Evolutionary conservation across 2,888 invertebrate species (phyloP).

Genomic region (Epinotia brunnichana): DNA sequence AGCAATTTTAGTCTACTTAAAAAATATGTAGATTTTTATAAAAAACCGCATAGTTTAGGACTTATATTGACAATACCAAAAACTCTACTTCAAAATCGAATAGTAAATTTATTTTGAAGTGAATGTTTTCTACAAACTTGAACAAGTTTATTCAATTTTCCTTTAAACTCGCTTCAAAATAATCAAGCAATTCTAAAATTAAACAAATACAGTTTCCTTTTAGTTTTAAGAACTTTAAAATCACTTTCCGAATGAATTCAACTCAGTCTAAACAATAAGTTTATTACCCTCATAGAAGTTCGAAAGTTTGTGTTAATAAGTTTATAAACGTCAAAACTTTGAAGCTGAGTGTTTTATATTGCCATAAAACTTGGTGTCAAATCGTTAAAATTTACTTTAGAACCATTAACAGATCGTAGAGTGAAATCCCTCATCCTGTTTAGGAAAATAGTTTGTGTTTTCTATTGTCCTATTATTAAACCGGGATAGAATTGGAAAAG

Average conservation of each 20-base stretch:
- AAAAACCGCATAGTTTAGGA: no score
- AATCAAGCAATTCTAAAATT: not conserved
- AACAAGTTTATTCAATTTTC: not conserved
- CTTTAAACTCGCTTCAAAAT: not conserved
- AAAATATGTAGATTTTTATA: no score
- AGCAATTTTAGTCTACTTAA: no score
- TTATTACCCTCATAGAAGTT: constrained; percentile 16
- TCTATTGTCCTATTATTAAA: not conserved
- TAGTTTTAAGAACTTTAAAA: constrained; percentile 12
- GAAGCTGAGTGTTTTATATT: constrained; percentile 61
- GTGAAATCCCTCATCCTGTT: constrained; percentile 48
- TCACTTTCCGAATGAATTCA: constrained; percentile 30
- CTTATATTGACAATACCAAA: not conserved
- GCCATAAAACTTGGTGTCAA: constrained; percentile 70
- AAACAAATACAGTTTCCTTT: not conserved
- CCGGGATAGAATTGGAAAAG: no score
- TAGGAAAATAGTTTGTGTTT: not conserved
- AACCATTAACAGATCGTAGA: constrained; percentile 72
- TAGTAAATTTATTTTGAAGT: not conserved
- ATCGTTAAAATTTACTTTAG: constrained; percentile 72
- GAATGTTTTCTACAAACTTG: not conserved
- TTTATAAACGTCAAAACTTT: constrained; percentile 52
- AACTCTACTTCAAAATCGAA: not conserved
- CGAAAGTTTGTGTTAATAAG: constrained; percentile 42
- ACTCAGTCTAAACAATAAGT: constrained; percentile 28